Percentiles rank a stretch among this genome's conserved stretches.
phyloP scores from a whole-genome alignment of 2,888 invertebrate species.

The Lydus trimaculatus region DNA sequence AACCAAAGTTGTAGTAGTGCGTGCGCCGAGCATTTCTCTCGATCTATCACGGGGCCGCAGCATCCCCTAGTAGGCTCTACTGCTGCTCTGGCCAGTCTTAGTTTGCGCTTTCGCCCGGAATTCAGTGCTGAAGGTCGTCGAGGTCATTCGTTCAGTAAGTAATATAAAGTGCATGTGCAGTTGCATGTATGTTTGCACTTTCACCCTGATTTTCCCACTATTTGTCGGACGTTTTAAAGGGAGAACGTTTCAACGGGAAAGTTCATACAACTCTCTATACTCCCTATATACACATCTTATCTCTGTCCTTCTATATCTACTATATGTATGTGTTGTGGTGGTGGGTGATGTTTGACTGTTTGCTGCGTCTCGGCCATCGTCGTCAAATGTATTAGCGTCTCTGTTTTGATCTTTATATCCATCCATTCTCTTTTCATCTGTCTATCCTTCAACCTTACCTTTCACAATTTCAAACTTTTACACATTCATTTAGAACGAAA shows the following conservation, averaged over 20 bases:
- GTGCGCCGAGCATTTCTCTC: constrained; percentile 61
- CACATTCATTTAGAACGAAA: constrained; percentile 11
- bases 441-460: constrained; percentile 47
- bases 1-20: constrained; percentile 60
- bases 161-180: constrained; percentile 38
- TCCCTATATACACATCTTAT: constrained; percentile 1
- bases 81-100: constrained; percentile 55
- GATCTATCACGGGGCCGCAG: constrained; percentile 61
- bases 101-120: constrained; percentile 55
- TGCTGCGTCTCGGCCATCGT: constrained; percentile 35
- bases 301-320: neutral
- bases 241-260: constrained; percentile 3
- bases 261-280: neutral
- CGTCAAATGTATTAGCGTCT: constrained; percentile 37
- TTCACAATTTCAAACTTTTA: constrained; percentile 29
- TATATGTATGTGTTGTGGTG: constrained; percentile 15
- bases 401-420: constrained; percentile 60
- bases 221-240: neutral
- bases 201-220: constrained; percentile 15
- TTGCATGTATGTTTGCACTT: constrained; percentile 30
- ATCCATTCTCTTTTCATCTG: constrained; percentile 54
- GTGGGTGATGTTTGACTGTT: too few relatives aligned
- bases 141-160: constrained; percentile 49
- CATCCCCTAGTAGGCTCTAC: constrained; percentile 57
- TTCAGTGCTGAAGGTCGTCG: constrained; percentile 52